Percentiles rank a stretch among this genome's conserved stretches.
Conservation (phyloP, 2,797 vertebrate genomes). For the Discoglossus pictus region DNA sequence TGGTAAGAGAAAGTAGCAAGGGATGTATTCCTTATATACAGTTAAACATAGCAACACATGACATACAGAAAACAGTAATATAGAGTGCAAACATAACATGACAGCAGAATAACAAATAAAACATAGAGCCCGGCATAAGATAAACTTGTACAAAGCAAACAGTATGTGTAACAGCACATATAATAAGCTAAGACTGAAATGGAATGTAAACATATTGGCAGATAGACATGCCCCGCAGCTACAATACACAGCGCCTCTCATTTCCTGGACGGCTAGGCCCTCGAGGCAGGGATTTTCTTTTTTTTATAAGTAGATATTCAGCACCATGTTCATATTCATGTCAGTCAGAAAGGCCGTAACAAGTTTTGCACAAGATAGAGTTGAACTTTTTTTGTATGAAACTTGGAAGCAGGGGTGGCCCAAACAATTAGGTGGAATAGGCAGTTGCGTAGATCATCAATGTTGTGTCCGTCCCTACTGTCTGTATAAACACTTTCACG, state of each 20-base stretch:
- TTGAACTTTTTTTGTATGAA: no score
- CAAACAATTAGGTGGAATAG: no score
- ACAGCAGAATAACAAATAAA: neutral
- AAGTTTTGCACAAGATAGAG: no score
- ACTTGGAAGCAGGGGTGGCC: no score
- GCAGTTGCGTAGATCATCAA: no score
- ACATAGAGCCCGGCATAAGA: no score
- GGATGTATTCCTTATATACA: slow-evolving; percentile 1
- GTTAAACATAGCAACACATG: slow-evolving; percentile 21
- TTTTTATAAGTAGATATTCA: neutral
- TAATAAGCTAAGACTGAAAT: slow-evolving; percentile 3
- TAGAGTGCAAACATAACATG: neutral
- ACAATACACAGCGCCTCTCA: slow-evolving; percentile 9
- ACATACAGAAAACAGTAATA: slow-evolving; percentile 8
- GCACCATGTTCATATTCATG: no score
- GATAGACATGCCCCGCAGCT: slow-evolving; percentile 14
- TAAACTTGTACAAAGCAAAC: no score
- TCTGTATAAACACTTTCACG: no score
- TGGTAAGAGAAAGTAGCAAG: neutral
- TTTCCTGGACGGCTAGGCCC: neutral
- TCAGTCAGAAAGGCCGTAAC: no score
- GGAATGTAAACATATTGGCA: slow-evolving; percentile 28
- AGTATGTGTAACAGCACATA: neutral
- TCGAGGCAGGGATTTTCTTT: slow-evolving; percentile 5
- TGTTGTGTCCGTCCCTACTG: no score